Percentiles rank a stretch among this genome's conserved stretches.
Evolutionary conservation across 2,113 vertebrate genomes (phyloP).

Genomic region (Struthio camelus): DNA sequence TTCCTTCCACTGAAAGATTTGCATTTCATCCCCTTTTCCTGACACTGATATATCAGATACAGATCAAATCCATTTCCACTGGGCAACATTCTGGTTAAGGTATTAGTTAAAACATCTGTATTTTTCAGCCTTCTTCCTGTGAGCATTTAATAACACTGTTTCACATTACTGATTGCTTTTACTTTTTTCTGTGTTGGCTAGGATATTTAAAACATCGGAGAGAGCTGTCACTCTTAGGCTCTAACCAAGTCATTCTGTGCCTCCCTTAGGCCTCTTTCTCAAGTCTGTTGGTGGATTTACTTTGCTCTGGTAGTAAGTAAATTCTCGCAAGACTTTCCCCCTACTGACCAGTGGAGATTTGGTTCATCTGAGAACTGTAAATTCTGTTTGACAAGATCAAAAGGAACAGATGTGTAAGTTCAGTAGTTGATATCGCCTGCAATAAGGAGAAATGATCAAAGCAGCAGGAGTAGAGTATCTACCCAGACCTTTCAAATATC

Average conservation of each 20-base stretch:
- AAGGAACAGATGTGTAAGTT: slow-evolving; percentile 75
- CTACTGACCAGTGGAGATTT: slow-evolving; percentile 77
- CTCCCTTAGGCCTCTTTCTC: slow-evolving; percentile 69
- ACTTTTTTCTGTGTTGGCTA: slow-evolving; percentile 53
- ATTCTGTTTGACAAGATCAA: slow-evolving; percentile 83
- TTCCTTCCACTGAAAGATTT: slow-evolving; percentile 54
- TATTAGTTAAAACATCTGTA: slow-evolving; percentile 69
- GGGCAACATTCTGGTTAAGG: slow-evolving; percentile 63
- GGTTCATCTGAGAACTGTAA: slow-evolving; percentile 78
- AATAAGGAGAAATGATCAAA: slow-evolving; percentile 77
- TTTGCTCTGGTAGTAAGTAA: slow-evolving; percentile 67
- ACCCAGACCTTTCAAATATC: slow-evolving; percentile 76
- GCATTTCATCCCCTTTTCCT: slow-evolving; percentile 40
- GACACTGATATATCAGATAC: slow-evolving; percentile 38
- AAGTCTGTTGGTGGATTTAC: slow-evolving; percentile 62
- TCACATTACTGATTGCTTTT: slow-evolving; percentile 69
- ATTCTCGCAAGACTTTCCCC: slow-evolving; percentile 72
- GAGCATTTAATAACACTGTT: slow-evolving; percentile 51
- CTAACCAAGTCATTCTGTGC: slow-evolving; percentile 53
- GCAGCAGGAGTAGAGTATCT: slow-evolving; percentile 62
- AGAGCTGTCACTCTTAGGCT: slow-evolving; percentile 52
- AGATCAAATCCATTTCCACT: slow-evolving; percentile 63
- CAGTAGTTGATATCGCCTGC: slow-evolving; percentile 59
- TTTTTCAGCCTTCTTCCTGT: slow-evolving; percentile 59
- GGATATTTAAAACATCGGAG: slow-evolving; percentile 45